Evolutionary conservation across 2,113 vertebrate genomes (phyloP), one percentile per base, ranked within the genome.

Genomic region (Polyodon spathula): DNA sequence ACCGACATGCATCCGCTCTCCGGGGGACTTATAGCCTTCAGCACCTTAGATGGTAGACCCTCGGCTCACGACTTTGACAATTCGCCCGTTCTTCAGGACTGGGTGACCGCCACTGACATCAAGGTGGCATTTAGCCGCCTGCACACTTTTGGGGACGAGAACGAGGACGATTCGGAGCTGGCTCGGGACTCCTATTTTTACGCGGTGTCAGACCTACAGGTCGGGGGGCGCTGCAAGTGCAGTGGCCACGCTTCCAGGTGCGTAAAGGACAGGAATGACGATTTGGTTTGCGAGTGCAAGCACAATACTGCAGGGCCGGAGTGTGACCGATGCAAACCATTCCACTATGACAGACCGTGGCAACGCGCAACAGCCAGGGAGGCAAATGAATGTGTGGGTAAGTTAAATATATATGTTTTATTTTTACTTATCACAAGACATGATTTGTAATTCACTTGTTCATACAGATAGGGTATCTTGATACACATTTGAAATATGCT

Each of bases 21-120:
- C 8, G 95, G 95, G 44, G 96, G 95, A 15, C 89, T 98, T 67
- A 95, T 98, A 68, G 96, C 96, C 75, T 98, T 98, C 90, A 98
- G 94, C 90, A 98, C 95, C 66, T 85, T 97, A 89, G 96, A 98
- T 81, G 95, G 92, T 7, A 77, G 95, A 61, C 96, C 95, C 65
- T 95, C 95, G 6, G 96, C 95, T 44, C 95, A 98, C 84, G 95
- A 98, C 87, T 98, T 98, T 78, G 96, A 98, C 86, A 97, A 91
- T 84, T 97, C 93, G 15, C 96, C 96, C 1, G 96, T 99, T 68
- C 86, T 99, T 64, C 96, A 99, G 87, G 96, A 99, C 88, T 99
- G 96, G 96, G 95, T 99, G 55, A 99, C 96, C 4, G 95, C 96
- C 83, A 99, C 96, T 2, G 95, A 99, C 75, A 92, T 98, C 74